Conservation (phyloP, 2,888 invertebrate genomes). For the Cosmorhoe ocellata region DNA sequence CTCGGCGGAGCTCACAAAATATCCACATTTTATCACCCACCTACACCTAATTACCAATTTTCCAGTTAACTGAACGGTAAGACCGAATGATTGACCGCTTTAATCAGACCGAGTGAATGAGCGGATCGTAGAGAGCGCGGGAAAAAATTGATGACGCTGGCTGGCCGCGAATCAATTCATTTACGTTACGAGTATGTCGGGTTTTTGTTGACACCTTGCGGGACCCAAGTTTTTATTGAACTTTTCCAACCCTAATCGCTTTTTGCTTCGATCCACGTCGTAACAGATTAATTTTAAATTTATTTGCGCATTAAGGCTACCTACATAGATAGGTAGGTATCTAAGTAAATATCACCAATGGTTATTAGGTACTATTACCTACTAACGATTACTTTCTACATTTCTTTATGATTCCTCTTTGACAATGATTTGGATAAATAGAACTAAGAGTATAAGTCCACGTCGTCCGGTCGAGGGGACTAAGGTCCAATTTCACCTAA, state of each 20-base stretch:
- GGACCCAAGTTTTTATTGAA: conserved; percentile 45
- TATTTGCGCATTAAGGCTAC: neutral
- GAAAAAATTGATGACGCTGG: conserved; percentile 74
- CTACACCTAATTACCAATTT: conserved; percentile 76
- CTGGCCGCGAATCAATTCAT: conserved; percentile 73
- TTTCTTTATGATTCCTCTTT: too few relatives aligned
- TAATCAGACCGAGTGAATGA: conserved; percentile 69
- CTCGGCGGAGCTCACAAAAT: conserved; percentile 41
- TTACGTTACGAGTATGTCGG: conserved; percentile 48
- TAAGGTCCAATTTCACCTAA: too few relatives aligned
- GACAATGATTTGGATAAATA: too few relatives aligned
- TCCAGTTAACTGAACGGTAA: conserved; percentile 77
- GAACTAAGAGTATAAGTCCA: too few relatives aligned
- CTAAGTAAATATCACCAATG: too few relatives aligned
- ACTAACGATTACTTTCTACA: too few relatives aligned
- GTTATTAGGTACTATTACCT: too few relatives aligned
- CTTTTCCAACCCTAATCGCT: conserved; percentile 19
- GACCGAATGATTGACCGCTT: conserved; percentile 77
- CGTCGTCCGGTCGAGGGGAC: too few relatives aligned
- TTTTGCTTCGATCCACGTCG: conserved; percentile 13
- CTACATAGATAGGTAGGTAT: too few relatives aligned
- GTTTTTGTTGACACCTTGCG: conserved; percentile 68
- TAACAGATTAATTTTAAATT: conserved; percentile 12
- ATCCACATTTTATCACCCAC: conserved; percentile 66
- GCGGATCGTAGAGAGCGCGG: conserved; percentile 44